A percentile compares a stretch with the other conserved stretches of the same genome.
phyloP scores from a whole-genome alignment of 2,888 invertebrate genomes.

The Xanthia icteritia region DNA sequence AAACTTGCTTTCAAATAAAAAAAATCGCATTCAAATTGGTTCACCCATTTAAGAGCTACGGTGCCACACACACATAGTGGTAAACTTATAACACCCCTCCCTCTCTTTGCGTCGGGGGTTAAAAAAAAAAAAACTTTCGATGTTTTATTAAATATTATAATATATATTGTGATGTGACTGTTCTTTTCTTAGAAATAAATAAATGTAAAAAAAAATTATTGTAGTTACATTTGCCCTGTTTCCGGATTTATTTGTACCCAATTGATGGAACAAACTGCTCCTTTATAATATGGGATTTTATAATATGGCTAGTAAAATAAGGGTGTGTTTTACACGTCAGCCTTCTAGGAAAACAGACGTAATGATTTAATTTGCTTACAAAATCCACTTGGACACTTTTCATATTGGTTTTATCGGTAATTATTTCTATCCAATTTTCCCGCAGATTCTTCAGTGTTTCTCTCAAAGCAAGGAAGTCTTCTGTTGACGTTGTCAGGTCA shows the following conservation, averaged over 20 bases:
- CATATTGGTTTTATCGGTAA: background rate
- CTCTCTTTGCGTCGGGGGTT: no score
- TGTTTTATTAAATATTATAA: background rate
- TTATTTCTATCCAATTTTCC: background rate
- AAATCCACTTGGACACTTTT: background rate
- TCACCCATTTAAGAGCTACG: no score
- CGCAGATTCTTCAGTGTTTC: constrained; percentile 17
- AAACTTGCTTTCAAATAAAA: no score
- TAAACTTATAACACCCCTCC: no score
- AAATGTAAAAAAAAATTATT: background rate
- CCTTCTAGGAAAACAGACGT: background rate
- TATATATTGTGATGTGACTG: constrained; percentile 4
- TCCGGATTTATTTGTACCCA: background rate
- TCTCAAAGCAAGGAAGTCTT: background rate
- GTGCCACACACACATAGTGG: no score
- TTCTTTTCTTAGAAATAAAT: constrained; percentile 1
- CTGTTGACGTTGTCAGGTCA: constrained; percentile 2
- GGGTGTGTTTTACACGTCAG: background rate
- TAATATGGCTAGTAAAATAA: background rate
- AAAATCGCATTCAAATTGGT: no score
- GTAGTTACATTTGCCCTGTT: background rate
- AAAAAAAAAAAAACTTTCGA: background rate
- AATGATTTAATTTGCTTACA: background rate
- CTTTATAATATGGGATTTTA: no score
- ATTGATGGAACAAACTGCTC: background rate